Percentiles rank a stretch among this genome's conserved stretches.
Evolutionary conservation across 1,140 invertebrate species (phyloP).

Genomic region (Drosophila subobscura): DNA sequence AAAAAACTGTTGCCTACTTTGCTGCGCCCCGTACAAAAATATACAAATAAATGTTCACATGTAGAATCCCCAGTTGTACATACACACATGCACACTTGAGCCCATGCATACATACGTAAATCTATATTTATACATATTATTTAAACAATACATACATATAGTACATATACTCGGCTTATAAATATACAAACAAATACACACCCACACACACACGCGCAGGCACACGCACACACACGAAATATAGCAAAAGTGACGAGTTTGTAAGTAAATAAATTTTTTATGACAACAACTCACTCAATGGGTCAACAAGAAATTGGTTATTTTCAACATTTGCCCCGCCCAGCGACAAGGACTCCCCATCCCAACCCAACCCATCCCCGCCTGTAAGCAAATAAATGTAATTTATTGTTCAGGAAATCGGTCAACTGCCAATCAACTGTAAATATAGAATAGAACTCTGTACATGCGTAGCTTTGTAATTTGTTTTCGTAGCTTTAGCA

Average conservation of each 20-base stretch:
- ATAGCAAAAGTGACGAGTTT: slow-evolving; percentile 41
- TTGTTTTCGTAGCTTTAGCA: slow-evolving; percentile 37
- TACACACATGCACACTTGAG: slow-evolving; percentile 30
- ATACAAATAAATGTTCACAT: slow-evolving; percentile 29
- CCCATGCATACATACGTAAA: slow-evolving; percentile 45
- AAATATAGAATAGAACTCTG: slow-evolving; percentile 35
- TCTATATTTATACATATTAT: slow-evolving; percentile 34
- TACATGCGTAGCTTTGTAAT: slow-evolving; percentile 41
- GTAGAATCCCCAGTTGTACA: slow-evolving; percentile 45
- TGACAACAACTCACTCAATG: slow-evolving; percentile 47
- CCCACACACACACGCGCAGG: slow-evolving; percentile 6
- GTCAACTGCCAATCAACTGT: slow-evolving; percentile 28
- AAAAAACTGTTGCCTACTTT: slow-evolving; percentile 66
- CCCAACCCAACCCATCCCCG: background rate
- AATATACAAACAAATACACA: slow-evolving; percentile 34
- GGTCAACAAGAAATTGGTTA: slow-evolving; percentile 45
- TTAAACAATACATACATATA: slow-evolving; percentile 28
- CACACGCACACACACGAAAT: slow-evolving; percentile 1
- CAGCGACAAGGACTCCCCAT: background rate
- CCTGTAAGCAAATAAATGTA: slow-evolving; percentile 4
- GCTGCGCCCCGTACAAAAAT: slow-evolving; percentile 33
- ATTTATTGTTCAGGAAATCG: slow-evolving; percentile 44
- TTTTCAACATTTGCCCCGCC: slow-evolving; percentile 16
- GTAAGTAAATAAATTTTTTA: slow-evolving; percentile 78
- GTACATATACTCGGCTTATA: slow-evolving; percentile 41